Percentiles rank a stretch among this genome's conserved stretches.
phyloP scores from a whole-genome alignment of 1,140 invertebrate species.

The Monomorium pharaonis region DNA sequence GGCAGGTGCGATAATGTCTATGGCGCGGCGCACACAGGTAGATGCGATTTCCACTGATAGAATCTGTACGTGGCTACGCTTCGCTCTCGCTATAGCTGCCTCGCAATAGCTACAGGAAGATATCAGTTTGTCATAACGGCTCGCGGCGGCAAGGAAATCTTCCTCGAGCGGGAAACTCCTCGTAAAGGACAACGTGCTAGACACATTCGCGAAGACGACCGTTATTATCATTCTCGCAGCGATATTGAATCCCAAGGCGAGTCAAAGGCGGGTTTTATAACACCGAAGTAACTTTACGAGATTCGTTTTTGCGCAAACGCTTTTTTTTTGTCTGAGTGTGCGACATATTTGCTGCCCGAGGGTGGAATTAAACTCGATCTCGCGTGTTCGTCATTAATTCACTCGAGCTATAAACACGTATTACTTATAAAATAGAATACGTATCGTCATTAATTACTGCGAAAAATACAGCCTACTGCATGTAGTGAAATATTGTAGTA shows the following conservation, averaged over 20 bases:
- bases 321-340: background rate
- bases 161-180: background rate
- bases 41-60: conserved; percentile 67
- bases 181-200: conserved; percentile 24
- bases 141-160: conserved; percentile 30
- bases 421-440: background rate
- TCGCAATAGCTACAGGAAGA: background rate
- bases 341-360: background rate
- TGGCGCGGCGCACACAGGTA: conserved; percentile 66
- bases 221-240: conserved; percentile 33
- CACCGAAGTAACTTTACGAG: background rate
- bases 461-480: background rate
- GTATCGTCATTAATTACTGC: background rate
- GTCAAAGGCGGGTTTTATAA: conserved; percentile 35
- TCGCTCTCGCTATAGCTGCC: background rate
- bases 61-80: conserved; percentile 37
- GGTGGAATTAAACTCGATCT: background rate
- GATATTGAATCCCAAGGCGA: conserved; percentile 54
- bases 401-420: background rate
- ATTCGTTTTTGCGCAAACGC: background rate
- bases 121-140: conserved; percentile 43
- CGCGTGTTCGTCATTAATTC: background rate
- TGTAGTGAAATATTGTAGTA: background rate
- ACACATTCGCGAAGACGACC: background rate
- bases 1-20: conserved; percentile 67